Evolutionary conservation across 2,888 invertebrate genomes (phyloP).

Genomic region (Cristatella mucedo): DNA sequence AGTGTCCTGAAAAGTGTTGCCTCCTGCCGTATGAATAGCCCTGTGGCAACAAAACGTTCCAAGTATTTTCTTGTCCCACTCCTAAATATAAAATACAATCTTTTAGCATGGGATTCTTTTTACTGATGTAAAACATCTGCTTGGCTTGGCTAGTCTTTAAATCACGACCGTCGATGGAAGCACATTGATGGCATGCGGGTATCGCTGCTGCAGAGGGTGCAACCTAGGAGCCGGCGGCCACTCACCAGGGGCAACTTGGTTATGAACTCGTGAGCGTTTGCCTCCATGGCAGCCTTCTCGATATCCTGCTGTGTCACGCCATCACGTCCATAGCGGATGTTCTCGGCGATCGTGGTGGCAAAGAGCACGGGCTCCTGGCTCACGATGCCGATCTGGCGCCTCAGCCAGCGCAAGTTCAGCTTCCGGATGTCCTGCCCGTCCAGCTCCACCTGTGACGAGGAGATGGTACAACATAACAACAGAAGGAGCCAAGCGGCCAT

Average conservation of each 20-base stretch:
- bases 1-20: no score
- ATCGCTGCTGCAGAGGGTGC: no score
- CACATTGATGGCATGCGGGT: no score
- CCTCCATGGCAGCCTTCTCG: constrained; percentile 30
- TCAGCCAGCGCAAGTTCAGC: constrained; percentile 41
- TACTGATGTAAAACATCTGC: no score
- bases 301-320: constrained; percentile 30
- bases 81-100: no score
- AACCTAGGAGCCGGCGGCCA: no score
- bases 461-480: background rate
- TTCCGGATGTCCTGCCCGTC: constrained; percentile 40
- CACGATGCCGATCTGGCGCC: constrained; percentile 36
- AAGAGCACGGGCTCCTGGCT: constrained; percentile 50
- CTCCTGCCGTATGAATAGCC: no score
- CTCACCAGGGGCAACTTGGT: constrained; percentile 31
- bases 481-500: background rate
- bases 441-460: constrained; percentile 29
- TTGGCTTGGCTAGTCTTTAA: no score
- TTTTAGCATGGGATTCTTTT: no score
- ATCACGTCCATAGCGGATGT: constrained; percentile 40
- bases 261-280: constrained; percentile 40
- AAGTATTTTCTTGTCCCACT: no score
- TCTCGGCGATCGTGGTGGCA: constrained; percentile 42
- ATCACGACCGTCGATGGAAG: no score
- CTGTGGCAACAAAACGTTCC: no score